Evolutionary conservation across 2,888 invertebrate genomes (phyloP), one percentile per base, ranked within the genome.

Genomic region (Heteromurus nitidus): DNA sequence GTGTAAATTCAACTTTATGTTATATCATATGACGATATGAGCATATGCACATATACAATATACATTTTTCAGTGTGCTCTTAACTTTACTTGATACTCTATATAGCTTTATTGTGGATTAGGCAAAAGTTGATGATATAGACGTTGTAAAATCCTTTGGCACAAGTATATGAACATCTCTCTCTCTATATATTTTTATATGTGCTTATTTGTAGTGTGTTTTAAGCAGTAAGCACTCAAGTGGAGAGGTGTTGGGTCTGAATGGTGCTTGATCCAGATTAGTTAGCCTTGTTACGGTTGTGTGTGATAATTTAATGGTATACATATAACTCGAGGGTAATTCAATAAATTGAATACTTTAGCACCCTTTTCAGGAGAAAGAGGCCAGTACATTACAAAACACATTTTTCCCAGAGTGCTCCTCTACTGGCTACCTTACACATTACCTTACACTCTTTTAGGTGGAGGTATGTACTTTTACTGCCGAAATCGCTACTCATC

Each of bases 231-330:
- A 55, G 55, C 26, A 26, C 26, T 26, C 55, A 3, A 22, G 24
- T 62, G 62, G 44, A 60, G 62, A 50, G 64, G 31, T 69, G 68
- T 50, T 47, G 53, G 69, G 50, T 69, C n/a, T 81, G 80, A 81
- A 81, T 74, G 69, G 74, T 75, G 30, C 80, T 81, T 81, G 74
- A 81, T 62, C 69, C 69, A 67, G 74, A 64, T 74, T 74, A 74
- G 74, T 80, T 74, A 65, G 62, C 64, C 50, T 65, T 64, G 74
- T 65, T 74, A 55, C 28, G 36, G 26, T 13, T 53, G 65, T 55
- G 26, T 65, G 74, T 65, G 50, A 50, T 65, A 65, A 55, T 74
- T 42, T 74, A 55, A 65, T 53, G 42, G 11, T 18, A 72, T 60
- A n/a, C n/a, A n/a, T n/a, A 62, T 62, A 73, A 62, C 47, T 18